A percentile compares a stretch with the other conserved stretches of the same genome.
Evolutionary conservation across 2,888 invertebrate species (phyloP).

Genomic region (Oxystoma pomonae): DNA sequence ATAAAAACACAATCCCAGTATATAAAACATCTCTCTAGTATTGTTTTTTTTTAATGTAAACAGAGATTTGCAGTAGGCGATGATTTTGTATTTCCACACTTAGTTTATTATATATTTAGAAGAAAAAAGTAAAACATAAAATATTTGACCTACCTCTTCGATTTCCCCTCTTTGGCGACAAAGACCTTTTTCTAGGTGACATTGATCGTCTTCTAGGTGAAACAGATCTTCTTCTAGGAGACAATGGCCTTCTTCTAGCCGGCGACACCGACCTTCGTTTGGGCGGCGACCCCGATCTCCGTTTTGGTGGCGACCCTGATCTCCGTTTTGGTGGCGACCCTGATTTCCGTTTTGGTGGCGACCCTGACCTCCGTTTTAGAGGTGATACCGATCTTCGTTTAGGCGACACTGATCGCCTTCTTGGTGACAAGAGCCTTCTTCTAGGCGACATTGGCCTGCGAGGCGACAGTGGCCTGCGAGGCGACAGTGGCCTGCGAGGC

Average conservation of each 20-base stretch:
- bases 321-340: slow-evolving; percentile 18
- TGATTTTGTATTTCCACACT: too few species aligned
- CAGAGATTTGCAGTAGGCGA: too few species aligned
- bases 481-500: slow-evolving; percentile 20
- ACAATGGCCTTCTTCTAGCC: slow-evolving; percentile 22
- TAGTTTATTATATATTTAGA: too few species aligned
- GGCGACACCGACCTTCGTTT: slow-evolving; percentile 30
- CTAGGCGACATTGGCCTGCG: slow-evolving; percentile 19
- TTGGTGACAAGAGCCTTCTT: slow-evolving; percentile 25
- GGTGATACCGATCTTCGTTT: slow-evolving; percentile 30
- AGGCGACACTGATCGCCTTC: slow-evolving; percentile 6
- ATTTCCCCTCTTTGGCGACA: slow-evolving; percentile 15
- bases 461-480: slow-evolving; percentile 23
- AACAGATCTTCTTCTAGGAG: slow-evolving; percentile 23
- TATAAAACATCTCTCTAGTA: too few species aligned
- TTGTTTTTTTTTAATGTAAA: too few species aligned
- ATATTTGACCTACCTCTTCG: slow-evolving; percentile 19
- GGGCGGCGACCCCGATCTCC: slow-evolving; percentile 27
- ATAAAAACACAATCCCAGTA: too few species aligned
- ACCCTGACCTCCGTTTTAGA: slow-evolving; percentile 17
- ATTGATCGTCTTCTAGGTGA: slow-evolving; percentile 24
- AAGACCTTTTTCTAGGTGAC: slow-evolving; percentile 20
- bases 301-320: slow-evolving; percentile 13
- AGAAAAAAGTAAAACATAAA: too few species aligned
- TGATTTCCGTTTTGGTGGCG: slow-evolving; percentile 24